Evolutionary conservation across 2,888 invertebrate species (phyloP), one percentile per base, ranked within the genome.

Genomic region (Andrena dorsata): DNA sequence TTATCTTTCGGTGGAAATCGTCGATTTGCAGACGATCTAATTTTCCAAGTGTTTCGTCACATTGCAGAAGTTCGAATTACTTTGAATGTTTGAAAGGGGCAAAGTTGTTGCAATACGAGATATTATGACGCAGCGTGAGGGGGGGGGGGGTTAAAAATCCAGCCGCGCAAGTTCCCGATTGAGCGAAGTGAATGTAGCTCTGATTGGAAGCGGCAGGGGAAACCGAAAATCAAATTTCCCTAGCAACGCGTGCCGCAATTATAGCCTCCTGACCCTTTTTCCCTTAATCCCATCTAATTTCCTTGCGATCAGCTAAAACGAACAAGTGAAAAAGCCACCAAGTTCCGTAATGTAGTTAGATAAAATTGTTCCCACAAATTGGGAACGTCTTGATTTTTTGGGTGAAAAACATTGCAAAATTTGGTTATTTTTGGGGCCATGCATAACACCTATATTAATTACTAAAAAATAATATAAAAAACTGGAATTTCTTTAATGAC

Each of bases 161-260:
- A 5, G 23, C 51, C 13, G 28, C 6, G 10, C 66, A 3, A 10
- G 6, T 30, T 51, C 66, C 41, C 23, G 20, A 41, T 63, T 23
- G 3, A 35, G 41, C 20, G 63, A 63, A n/a, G 41, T 35, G 63
- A 41, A 63, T 41, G 63, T 41, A 35, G 35, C 41, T 23, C 41
- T 23, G 35, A 63, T 41, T 35, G 41, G 41, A 16, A 23, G 2
- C 35, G 23, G 20, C 63, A 16, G 6, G 30, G 60, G 2, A 23
- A 41, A 35, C 10, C 63, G 10, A 41, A 63, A 63, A 41, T 63
- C 41, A 41, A 41, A 63, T 63, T 35, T 63, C 35, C 63, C 63
- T 41, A 41, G 63, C 23, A 23, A 23, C 13, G 35, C 35, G 20
- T 23, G 63, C 23, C 20, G 20, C 35, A 63, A 63, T 63, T 63